Evolutionary conservation across 2,113 vertebrate species (phyloP), one percentile per base, ranked within the genome.

Genomic region (Semnornis frantzii): DNA sequence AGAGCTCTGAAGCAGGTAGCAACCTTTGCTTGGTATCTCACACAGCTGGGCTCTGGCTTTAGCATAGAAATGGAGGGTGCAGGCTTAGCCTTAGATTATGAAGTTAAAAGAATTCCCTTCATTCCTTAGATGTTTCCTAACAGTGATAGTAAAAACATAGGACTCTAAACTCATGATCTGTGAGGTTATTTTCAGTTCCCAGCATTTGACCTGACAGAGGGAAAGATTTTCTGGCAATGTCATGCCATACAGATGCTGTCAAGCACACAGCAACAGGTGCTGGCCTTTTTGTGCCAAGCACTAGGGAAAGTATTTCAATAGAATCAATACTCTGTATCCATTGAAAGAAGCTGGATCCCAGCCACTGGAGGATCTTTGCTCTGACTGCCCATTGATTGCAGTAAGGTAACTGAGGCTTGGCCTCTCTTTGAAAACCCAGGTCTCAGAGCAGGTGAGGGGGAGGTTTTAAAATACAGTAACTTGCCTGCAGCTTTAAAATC

Each of bases 11-110:
- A 3, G 10, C 66, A 87, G 87, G 23, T 19, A 71, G 8, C 28
- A 79, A n/a, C 33, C 25, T 90, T 72, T 72, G 66, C 54, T 89
- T 69, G 71, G 31, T 50, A 54, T 62, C 24, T 87, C 66, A 70
- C 10, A 5, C 7, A 82, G 9, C 21, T 78, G 12, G 59, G 66
- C 52, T 72, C 57, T 80, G 68, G 64, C 58, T 82, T 82, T 80
- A 85, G 82, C 89, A 62, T 68, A 95, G 91, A 80, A 85, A 60
- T 5, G 13, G 71, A 66, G 31, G 60, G 59, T 89, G 82, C 10
- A 50, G 72, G 59, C n/a, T 79, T 89, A 91, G 46, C 17, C 76
- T 89, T 93, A 94, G 84, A 37, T 76, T 82, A 50, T 76, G 60
- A 82, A 59, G 31, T 75, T 82, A 79, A 31, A 91, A 30, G 6